Evolutionary conservation across 2,113 vertebrate species (phyloP).

Genomic region (Gymnobelideus leadbeateri): DNA sequence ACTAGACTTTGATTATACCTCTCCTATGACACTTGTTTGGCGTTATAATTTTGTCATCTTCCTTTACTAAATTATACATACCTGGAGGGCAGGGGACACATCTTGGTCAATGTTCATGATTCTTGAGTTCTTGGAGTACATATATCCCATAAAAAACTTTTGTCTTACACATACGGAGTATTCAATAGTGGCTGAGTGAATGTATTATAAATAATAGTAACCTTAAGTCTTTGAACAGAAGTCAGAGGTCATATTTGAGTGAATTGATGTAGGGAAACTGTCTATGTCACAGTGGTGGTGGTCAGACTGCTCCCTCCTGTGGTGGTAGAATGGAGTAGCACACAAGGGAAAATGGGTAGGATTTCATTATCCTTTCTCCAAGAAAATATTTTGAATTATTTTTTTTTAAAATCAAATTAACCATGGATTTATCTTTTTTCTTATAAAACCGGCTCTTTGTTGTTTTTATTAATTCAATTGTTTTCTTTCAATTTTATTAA

Average conservation of each 20-base stretch:
- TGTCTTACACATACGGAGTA: not conserved
- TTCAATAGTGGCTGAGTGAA: not conserved
- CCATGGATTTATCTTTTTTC: too few species aligned
- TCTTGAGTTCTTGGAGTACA: not conserved
- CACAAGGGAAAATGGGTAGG: not conserved
- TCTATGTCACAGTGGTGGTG: not conserved
- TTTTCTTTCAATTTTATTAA: too few species aligned
- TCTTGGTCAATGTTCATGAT: not conserved
- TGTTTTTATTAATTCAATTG: too few species aligned
- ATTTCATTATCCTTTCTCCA: not conserved
- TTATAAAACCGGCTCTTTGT: too few species aligned
- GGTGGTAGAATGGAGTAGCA: not conserved
- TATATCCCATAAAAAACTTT: not conserved
- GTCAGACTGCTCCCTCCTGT: not conserved
- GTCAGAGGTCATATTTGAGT: not conserved
- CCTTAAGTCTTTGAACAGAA: not conserved
- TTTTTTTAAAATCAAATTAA: too few species aligned
- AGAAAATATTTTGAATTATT: too few species aligned
- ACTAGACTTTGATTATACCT: not conserved
- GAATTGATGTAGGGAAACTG: not conserved
- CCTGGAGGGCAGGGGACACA: not conserved
- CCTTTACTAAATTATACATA: not conserved
- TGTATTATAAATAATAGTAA: not conserved
- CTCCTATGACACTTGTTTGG: not conserved
- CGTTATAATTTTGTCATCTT: not conserved